These are phyloP conservation scores for Pollenia labialis DNA, from an alignment of 2,888 invertebrate species.

Conservation along the genomic window DNA sequence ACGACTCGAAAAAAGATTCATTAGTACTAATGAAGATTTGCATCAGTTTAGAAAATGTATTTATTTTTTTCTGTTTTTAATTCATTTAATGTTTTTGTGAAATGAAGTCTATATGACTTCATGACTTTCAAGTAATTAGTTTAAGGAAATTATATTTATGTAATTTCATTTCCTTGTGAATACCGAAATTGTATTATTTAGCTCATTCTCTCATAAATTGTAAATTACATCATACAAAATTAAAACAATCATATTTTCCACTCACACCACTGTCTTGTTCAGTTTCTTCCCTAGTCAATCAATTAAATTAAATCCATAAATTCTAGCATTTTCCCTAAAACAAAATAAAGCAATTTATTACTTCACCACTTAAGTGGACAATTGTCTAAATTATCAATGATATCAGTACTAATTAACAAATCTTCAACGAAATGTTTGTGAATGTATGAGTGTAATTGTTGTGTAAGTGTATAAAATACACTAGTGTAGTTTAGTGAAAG, in stretches of 20 bases:
- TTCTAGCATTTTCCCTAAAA: background rate
- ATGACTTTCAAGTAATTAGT: too few species aligned
- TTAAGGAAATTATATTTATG: too few species aligned
- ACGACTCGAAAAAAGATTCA: too few species aligned
- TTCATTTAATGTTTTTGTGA: too few species aligned
- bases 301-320: conserved; percentile 14
- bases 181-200: background rate
- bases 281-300: conserved; percentile 4
- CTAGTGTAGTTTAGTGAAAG: background rate
- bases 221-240: conserved; percentile 7
- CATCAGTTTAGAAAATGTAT: too few species aligned
- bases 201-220: background rate
- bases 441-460: conserved; percentile 3
- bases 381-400: conserved; percentile 55
- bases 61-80: too few species aligned
- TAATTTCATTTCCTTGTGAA: background rate
- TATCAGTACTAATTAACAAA: conserved; percentile 54
- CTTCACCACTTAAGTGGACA: conserved; percentile 46
- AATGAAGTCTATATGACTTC: too few species aligned
- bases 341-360: conserved; percentile 35
- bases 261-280: background rate
- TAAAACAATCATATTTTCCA: background rate
- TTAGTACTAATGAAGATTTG: too few species aligned
- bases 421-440: background rate
- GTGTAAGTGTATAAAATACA: background rate